phyloP scores from a whole-genome alignment of 2,888 invertebrate genomes.

The Drosophila pseudotalamancana region DNA sequence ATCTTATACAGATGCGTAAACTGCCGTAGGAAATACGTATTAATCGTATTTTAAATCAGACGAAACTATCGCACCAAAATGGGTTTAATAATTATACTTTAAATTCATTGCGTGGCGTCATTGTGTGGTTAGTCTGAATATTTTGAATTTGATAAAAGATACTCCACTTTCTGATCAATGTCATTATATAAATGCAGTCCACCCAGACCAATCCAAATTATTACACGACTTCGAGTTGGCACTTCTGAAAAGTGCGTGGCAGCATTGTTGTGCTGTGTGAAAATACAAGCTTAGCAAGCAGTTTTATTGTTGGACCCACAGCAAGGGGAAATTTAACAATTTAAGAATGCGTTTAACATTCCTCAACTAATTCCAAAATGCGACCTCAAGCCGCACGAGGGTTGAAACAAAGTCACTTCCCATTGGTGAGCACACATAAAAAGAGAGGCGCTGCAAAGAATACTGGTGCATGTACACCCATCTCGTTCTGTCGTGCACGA shows the following conservation, averaged over 20 bases:
- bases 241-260: slow-evolving; percentile 47
- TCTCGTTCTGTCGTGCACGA: slow-evolving; percentile 27
- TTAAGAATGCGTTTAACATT: slow-evolving; percentile 58
- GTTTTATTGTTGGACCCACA: slow-evolving; percentile 62
- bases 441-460: slow-evolving; percentile 25
- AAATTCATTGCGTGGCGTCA: neutral
- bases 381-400: slow-evolving; percentile 43
- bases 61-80: neutral
- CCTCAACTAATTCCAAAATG: slow-evolving; percentile 53
- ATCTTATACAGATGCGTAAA: too few species aligned
- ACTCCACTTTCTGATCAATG: slow-evolving; percentile 28
- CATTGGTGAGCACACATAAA: slow-evolving; percentile 46
- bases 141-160: slow-evolving; percentile 10
- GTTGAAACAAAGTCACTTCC: slow-evolving; percentile 39
- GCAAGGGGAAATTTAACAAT: slow-evolving; percentile 67
- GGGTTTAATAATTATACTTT: neutral
- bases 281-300: slow-evolving; percentile 73
- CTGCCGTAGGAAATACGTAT: too few species aligned
- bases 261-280: slow-evolving; percentile 72
- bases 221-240: slow-evolving; percentile 52
- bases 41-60: too few species aligned
- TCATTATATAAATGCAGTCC: slow-evolving; percentile 33
- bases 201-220: slow-evolving; percentile 37
- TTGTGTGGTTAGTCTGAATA: neutral
- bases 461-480: slow-evolving; percentile 4